Evolutionary conservation across 2,113 vertebrate genomes (phyloP), one percentile per base, ranked within the genome.

Genomic region (Melanocharis versteri): DNA sequence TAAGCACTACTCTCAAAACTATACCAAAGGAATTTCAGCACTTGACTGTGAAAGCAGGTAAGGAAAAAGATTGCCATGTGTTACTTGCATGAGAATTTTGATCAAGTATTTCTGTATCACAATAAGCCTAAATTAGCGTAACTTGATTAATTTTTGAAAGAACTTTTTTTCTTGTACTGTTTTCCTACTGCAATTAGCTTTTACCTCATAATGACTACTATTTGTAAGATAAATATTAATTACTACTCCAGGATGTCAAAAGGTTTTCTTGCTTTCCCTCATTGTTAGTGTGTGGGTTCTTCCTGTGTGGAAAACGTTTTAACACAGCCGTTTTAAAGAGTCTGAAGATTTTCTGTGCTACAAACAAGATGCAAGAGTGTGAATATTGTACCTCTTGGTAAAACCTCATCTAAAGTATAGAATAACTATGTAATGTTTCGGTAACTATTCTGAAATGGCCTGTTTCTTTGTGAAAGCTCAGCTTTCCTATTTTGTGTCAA

Each of bases 1-100:
- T 72, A 60, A 97, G 60, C 93, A 84, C 94, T 88, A 37, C 81
- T 81, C 91, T 94, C 83, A 98, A 97, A 96, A 78, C 14, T 33
- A 96, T 97, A 95, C 96, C 97, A 96, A 98, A 98, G 96, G 97
- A 98, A 92, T 97, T 95, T 95, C 97, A 97, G 82, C 85, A 97
- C 40, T 82, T 94, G 85, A 94, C 96, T 94, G 83, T 97, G 90
- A 98, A 98, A 93, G 87, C 97, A 98, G 98, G 98, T 98, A 98
- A 97, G 96, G 95, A 89, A 86, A 94, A 96, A 90, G 77, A 66
- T 88, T 47, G 44, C 61, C 17, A 54, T 5, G 6, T 71, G 13
- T 73, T 76, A 54, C 60, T 93, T 90, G 27, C 39, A 37, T 44
- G 54, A 83, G 39, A 80, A 88, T 78, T 88, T 86, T 6, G 4